Evolutionary conservation across 2,797 vertebrate species (phyloP), one percentile per base, ranked within the genome.

Genomic region (Falco naumanni): DNA sequence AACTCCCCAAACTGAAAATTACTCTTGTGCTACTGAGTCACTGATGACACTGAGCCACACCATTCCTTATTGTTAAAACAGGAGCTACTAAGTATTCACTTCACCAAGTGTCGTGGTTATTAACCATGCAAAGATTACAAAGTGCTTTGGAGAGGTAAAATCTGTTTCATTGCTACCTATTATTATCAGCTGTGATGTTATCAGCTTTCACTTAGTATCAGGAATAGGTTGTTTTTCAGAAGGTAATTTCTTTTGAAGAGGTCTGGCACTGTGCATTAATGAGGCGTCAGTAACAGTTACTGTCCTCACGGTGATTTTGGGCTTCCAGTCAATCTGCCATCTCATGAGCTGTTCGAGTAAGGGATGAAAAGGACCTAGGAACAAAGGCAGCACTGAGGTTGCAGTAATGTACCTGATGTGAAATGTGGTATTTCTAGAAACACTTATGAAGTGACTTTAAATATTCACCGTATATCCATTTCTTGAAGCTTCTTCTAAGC

Each of bases 371-470:
- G 56, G 56, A 70, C 45, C 41, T 47, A 87, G 69, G 77, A 88
- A 77, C 86, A 85, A 86, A 88, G 64, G 81, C 84, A 92, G 45
- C 77, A 60, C n/a, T 89, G 77, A 89, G 43, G 41, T 82, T 84
- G 63, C 54, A 81, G 43, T 90, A 51, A 86, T 48, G 26, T 61
- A 50, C 51, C 85, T 95, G 79, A 81, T 6, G 20, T 92, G 84
- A 94, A 95, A 90, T 39, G 25, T 20, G 56, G 0, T 79, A 87
- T 95, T 95, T 90, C 76, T 84, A 94, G 72, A 89, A 88, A 64
- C 31, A 4, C 47, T 90, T 88, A 66, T 93, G 72, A 87, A 70
- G 20, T 43, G n/a, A 69, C 64, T 89, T 91, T 60, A 89, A 89
- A 90, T 84, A 89, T 85, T 79, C 61, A 84, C 78, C 20, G 1